phyloP scores from a whole-genome alignment of 2,113 vertebrate species.

The Stigmatopora argus region DNA sequence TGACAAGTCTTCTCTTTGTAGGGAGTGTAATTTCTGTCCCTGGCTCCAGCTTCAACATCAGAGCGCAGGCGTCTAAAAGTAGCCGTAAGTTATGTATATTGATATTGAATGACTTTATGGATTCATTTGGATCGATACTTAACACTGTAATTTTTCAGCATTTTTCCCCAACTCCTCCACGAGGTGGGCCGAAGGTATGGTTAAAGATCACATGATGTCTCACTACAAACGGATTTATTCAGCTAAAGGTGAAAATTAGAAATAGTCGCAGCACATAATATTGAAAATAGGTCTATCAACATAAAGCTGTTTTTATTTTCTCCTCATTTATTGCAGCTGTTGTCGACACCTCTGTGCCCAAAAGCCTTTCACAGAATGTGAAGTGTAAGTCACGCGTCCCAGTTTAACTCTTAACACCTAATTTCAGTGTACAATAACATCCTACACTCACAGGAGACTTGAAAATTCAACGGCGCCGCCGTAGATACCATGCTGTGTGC shows the following conservation, averaged over 20 bases:
- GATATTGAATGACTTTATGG: background rate
- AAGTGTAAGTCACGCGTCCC: slow-evolving; percentile 76
- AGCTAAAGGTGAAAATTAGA: slow-evolving; percentile 84
- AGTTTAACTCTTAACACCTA: background rate
- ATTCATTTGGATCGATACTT: background rate
- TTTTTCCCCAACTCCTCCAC: slow-evolving; percentile 75
- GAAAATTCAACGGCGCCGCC: background rate
- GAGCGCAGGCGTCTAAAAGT: slow-evolving; percentile 43
- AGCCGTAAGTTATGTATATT: slow-evolving; percentile 48
- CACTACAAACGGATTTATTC: slow-evolving; percentile 92
- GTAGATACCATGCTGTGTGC: background rate
- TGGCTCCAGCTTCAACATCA: slow-evolving; percentile 30
- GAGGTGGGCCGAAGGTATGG: slow-evolving; percentile 75
- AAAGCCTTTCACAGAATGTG: slow-evolving; percentile 78
- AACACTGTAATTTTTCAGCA: slow-evolving; percentile 50
- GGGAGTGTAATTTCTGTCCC: slow-evolving; percentile 52
- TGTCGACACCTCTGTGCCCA: slow-evolving; percentile 82
- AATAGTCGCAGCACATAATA: background rate
- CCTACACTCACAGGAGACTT: background rate
- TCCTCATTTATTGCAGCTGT: slow-evolving; percentile 67
- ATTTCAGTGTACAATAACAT: background rate
- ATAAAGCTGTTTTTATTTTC: background rate
- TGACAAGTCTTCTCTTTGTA: slow-evolving; percentile 19
- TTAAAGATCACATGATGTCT: slow-evolving; percentile 87
- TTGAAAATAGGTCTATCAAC: background rate